Base-by-base conservation (phyloP, 1,140 invertebrate genomes). In the Tribolium madens region DNA sequence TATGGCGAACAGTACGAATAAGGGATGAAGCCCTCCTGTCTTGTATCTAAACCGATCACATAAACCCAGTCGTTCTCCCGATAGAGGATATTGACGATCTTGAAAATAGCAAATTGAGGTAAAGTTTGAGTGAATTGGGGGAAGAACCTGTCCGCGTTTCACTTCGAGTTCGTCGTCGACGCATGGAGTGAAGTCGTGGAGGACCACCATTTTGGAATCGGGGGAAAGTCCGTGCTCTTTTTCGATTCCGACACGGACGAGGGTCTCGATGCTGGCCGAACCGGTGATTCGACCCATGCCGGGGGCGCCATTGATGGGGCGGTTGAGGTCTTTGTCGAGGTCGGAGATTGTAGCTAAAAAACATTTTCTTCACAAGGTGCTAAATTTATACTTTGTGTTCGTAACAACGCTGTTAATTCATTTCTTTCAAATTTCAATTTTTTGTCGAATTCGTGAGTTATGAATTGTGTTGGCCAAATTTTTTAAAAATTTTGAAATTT, bases 1-100 rank as follows among this genome's bases (percentile, higher is more conserved):
- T 93, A 96, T 0, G 95, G 94, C 0, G 94, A 93, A 86, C 95
- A 97, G 85, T 97, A 97, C 0, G 95, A 96, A 84, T 96, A 94
- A 6, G 97, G 97, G 80, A 98, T 97, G 82, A 98, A 98, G 0
- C 97, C 97, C 87, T 98, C 96, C 85, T 94, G 91, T 71, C 94
- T 88, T 21, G 93, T 94, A 76, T 95, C 94, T 53, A 95, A 94
- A 1, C 94, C 92, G 84, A 97, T 96, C 0, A 98, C 95, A 88
- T 98, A 98, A 0, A 97, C 95, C 97, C 97, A 98, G 83, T 98
- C 97, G 85, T 98, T 97, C 85, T 98, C 96, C 81, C 96, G 89
- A 85, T 98, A 98, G 71, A 98, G 86, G 70, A 97, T 92, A 87
- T 97, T 97, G 0, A 97, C 96, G 81, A 97, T 91, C 89, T 94